phyloP scores from a whole-genome alignment of 1,140 invertebrate species.

The Holotrichia oblita region DNA sequence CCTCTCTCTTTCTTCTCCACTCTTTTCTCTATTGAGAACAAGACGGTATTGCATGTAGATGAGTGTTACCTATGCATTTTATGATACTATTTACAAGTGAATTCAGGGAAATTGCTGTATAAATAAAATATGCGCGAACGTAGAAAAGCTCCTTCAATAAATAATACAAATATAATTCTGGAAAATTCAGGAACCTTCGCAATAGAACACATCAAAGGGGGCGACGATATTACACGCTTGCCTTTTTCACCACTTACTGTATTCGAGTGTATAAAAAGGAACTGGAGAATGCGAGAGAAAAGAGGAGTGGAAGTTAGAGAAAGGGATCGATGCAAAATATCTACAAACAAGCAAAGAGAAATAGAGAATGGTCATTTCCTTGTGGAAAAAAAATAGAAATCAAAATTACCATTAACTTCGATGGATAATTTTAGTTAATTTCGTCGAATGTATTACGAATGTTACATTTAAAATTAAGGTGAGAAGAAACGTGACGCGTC shows the following conservation, averaged over 20 bases:
- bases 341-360: background rate
- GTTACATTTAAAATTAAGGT: no score
- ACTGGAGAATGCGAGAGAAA: background rate
- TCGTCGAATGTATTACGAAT: no score
- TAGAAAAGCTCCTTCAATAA: conserved; percentile 45
- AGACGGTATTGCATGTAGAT: conserved; percentile 35
- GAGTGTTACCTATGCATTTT: conserved; percentile 41
- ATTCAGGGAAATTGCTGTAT: conserved; percentile 41
- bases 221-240: background rate
- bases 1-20: background rate
- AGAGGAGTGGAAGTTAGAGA: background rate
- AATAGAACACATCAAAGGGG: background rate
- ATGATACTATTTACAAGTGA: conserved; percentile 43
- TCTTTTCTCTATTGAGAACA: background rate
- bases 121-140: conserved; percentile 41
- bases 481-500: no score
- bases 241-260: background rate
- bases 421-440: no score
- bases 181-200: conserved; percentile 43
- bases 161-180: conserved; percentile 48
- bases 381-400: no score
- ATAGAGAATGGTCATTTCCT: background rate
- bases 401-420: no score
- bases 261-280: background rate
- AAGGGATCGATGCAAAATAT: no score